phyloP scores from a whole-genome alignment of 2,888 invertebrate genomes.

The Anarsia innoxiella region DNA sequence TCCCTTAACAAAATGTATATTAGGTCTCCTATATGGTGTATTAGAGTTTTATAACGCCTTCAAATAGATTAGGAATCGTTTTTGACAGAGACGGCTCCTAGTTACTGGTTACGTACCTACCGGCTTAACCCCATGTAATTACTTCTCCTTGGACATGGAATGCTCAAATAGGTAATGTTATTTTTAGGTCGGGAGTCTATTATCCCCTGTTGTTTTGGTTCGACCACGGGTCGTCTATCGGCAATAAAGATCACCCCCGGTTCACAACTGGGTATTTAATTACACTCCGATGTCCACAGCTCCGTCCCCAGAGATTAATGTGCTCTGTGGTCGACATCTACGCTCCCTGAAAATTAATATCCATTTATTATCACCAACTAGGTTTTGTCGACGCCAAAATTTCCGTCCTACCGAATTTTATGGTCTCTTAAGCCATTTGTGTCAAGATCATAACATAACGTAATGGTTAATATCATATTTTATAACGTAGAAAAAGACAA shows the following conservation, averaged over 20 bases:
- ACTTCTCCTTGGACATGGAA: too few relatives aligned
- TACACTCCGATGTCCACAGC: constrained; percentile 44
- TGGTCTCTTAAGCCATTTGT: constrained; percentile 18
- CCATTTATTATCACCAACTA: constrained; percentile 21
- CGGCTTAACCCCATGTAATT: too few relatives aligned
- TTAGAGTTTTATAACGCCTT: too few relatives aligned
- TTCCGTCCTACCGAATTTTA: constrained; percentile 15
- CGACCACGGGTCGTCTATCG: constrained; percentile 28
- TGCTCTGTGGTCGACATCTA: constrained; percentile 22
- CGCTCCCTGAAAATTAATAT: constrained; percentile 24
- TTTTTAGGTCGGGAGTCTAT: too few relatives aligned
- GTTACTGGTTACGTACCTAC: too few relatives aligned
- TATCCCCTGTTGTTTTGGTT: constrained; percentile 36
- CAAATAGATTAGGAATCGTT: too few relatives aligned
- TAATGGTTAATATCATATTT: constrained; percentile 8
- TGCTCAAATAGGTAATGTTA: too few relatives aligned
- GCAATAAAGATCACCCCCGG: constrained; percentile 34
- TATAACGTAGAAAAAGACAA: constrained; percentile 6
- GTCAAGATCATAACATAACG: constrained; percentile 21
- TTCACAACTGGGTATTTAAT: constrained; percentile 50
- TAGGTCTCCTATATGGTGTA: too few relatives aligned
- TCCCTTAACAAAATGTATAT: too few relatives aligned
- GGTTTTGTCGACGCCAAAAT: constrained; percentile 17
- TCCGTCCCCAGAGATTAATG: constrained; percentile 31
- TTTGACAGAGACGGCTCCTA: too few relatives aligned